Percentiles rank a stretch among this genome's conserved stretches.
These are phyloP conservation scores for Terrapene triunguis DNA, from an alignment of 2,113 vertebrate genomes.

Conservation along the genomic window DNA sequence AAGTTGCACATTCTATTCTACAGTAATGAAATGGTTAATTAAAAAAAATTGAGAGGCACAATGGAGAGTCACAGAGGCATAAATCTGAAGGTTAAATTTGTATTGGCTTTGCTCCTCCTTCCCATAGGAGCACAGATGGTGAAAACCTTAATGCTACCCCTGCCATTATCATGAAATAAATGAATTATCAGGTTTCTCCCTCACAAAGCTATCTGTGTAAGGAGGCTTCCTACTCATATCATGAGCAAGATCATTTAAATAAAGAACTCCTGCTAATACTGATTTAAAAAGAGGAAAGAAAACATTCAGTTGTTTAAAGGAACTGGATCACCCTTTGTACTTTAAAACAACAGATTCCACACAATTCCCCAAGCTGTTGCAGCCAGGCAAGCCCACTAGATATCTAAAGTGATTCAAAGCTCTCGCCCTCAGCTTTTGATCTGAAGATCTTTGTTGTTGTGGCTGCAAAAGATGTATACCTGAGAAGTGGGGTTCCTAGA, in stretches of 20 bases:
- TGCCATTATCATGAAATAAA: constrained; percentile 65
- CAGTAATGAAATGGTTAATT: constrained; percentile 24
- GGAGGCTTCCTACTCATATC: constrained; percentile 57
- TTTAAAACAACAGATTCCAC: neutral
- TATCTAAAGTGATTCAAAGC: neutral
- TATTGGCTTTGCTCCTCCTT: constrained; percentile 65
- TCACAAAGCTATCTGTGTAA: constrained; percentile 56
- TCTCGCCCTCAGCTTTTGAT: neutral
- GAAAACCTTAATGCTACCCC: constrained; percentile 65
- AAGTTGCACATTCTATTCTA: neutral
- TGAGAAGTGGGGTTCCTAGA: constrained; percentile 8
- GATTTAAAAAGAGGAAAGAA: neutral
- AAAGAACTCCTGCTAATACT: constrained; percentile 25
- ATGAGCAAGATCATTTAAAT: constrained; percentile 52
- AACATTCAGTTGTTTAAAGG: neutral
- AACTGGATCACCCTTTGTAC: neutral
- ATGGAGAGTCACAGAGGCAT: constrained; percentile 66
- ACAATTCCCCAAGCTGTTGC: neutral
- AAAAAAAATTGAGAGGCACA: constrained; percentile 55
- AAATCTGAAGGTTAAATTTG: constrained; percentile 72
- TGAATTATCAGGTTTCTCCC: constrained; percentile 67
- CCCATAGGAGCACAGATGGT: constrained; percentile 69
- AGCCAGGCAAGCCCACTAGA: neutral
- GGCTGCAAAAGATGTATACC: neutral
- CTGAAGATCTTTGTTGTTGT: neutral